Percentiles rank a stretch among this genome's conserved stretches.
These are phyloP conservation scores for Eumacrocentrus americanus DNA, from an alignment of 2,888 invertebrate species.

Conservation along the genomic window DNA sequence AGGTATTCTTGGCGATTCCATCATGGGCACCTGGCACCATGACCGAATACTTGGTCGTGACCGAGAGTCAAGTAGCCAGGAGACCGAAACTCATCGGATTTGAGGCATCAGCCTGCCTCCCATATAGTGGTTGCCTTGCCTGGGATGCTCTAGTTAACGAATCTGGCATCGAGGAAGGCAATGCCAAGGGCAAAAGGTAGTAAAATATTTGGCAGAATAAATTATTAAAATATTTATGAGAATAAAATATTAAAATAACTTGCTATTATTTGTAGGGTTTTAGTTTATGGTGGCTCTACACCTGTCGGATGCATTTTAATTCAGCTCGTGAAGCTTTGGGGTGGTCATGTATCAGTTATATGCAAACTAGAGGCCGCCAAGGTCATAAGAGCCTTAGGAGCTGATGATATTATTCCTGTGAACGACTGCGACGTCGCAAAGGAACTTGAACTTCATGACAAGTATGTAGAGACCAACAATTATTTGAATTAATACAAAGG, in stretches of 20 bases:
- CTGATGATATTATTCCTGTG: slow-evolving; percentile 63
- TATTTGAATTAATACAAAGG: too few relatives aligned
- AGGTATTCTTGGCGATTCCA: slow-evolving; percentile 67
- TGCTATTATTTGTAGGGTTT: slow-evolving; percentile 57
- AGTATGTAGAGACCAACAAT: too few relatives aligned
- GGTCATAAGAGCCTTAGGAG: slow-evolving; percentile 66
- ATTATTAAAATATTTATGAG: slow-evolving; percentile 3
- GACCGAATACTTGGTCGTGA: slow-evolving; percentile 65
- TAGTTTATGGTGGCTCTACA: slow-evolving; percentile 67
- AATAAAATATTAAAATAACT: slow-evolving; percentile 18
- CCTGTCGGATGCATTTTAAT: slow-evolving; percentile 68
- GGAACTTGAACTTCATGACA: slow-evolving; percentile 51
- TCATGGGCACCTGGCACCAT: slow-evolving; percentile 68
- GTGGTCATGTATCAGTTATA: slow-evolving; percentile 65
- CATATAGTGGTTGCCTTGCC: slow-evolving; percentile 67
- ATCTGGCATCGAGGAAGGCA: slow-evolving; percentile 62
- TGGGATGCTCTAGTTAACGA: slow-evolving; percentile 64
- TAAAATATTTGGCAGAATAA: slow-evolving; percentile 14
- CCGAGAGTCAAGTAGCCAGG: slow-evolving; percentile 63
- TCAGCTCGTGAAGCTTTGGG: slow-evolving; percentile 67
- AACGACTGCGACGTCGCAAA: slow-evolving; percentile 51
- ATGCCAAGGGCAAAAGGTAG: slow-evolving; percentile 65
- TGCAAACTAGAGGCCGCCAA: slow-evolving; percentile 64
- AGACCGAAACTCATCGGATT: slow-evolving; percentile 67
- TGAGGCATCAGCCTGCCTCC: slow-evolving; percentile 68